phyloP scores from a whole-genome alignment of 2,797 vertebrate genomes.

The Falco rusticolus region DNA sequence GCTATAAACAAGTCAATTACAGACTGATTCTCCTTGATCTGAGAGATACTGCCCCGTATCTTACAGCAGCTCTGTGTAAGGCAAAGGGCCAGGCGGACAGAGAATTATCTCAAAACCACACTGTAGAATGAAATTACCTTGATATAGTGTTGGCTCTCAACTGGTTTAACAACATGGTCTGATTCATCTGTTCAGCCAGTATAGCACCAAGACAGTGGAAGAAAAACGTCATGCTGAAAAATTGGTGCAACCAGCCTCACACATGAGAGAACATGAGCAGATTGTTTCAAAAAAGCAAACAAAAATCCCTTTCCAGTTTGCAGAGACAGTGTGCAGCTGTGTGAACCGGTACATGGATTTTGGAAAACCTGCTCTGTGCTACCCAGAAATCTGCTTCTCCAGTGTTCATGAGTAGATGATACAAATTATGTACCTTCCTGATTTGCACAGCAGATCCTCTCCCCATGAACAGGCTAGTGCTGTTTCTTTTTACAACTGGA shows the following conservation, averaged over 20 bases:
- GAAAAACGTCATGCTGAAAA: slow-evolving; percentile 33
- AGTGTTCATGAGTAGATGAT: not conserved
- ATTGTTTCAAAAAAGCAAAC: not conserved
- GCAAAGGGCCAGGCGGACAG: not conserved
- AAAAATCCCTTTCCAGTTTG: not conserved
- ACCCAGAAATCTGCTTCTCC: not conserved
- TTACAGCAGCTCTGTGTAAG: not conserved
- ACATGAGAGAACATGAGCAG: not conserved
- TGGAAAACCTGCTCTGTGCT: not conserved
- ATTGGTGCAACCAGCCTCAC: not conserved
- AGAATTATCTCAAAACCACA: not conserved
- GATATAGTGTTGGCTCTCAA: rapidly evolving
- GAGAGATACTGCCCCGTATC: not conserved
- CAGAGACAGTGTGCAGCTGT: not conserved
- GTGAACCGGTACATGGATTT: not conserved
- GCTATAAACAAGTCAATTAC: not conserved
- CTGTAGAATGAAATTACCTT: not conserved
- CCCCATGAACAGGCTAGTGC: not conserved
- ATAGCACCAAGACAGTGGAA: not conserved
- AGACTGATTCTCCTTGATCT: not conserved
- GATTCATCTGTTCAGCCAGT: slow-evolving; percentile 19
- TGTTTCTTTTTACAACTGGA: not conserved
- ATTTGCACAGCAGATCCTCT: not conserved
- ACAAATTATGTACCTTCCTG: not conserved
- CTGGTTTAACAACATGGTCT: slow-evolving; percentile 5